A percentile compares a stretch with the other conserved stretches of the same genome.
These are phyloP conservation scores for Trachelus troglodyta DNA, from an alignment of 2,888 invertebrate species.

Conservation along the genomic window DNA sequence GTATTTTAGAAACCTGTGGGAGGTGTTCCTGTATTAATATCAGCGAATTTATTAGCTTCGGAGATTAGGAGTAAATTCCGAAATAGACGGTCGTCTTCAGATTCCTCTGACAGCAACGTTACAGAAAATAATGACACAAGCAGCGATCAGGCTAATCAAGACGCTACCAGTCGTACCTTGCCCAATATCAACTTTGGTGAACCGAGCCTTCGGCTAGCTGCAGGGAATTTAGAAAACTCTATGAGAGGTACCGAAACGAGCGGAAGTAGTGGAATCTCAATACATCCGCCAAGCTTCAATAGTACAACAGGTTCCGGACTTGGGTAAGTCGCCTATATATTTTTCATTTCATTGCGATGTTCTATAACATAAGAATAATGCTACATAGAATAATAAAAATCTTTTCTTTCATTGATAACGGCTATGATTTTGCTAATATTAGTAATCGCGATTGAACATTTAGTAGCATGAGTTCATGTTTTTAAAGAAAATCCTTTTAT, in stretches of 20 bases:
- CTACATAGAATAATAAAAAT: neutral
- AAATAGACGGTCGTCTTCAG: conserved; percentile 41
- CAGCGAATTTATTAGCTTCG: conserved; percentile 45
- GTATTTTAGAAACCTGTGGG: conserved; percentile 72
- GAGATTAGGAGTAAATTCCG: conserved; percentile 42
- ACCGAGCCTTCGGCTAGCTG: conserved; percentile 6
- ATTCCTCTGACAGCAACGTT: conserved; percentile 44
- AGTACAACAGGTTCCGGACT: conserved; percentile 40
- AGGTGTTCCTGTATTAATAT: conserved; percentile 72
- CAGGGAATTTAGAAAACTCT: conserved; percentile 15
- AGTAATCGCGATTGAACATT: neutral
- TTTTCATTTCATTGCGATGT: neutral
- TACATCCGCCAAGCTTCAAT: conserved; percentile 43
- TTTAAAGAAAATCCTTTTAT: neutral
- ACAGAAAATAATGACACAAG: conserved; percentile 22
- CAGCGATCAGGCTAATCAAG: neutral
- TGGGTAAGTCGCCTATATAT: conserved; percentile 40
- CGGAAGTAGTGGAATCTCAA: conserved; percentile 51
- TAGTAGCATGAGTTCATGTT: neutral
- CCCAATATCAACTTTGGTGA: neutral
- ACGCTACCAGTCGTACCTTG: neutral
- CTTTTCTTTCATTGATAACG: neutral
- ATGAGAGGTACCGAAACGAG: conserved; percentile 22
- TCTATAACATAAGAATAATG: neutral
- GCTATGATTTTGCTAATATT: neutral